phyloP scores from a whole-genome alignment of 2,113 vertebrate genomes.

The Triplophysa siluroides region DNA sequence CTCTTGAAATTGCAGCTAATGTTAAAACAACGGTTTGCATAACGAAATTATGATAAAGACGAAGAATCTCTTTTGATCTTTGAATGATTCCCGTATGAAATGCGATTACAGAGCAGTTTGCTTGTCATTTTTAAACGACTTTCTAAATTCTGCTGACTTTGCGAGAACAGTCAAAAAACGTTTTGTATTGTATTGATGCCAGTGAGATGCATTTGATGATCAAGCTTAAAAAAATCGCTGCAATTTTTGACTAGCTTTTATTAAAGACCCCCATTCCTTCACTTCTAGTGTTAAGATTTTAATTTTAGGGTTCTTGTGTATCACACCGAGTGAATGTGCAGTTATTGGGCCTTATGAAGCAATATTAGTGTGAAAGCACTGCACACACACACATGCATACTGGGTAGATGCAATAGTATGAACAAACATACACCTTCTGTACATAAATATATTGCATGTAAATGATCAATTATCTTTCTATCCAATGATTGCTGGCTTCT shows the following conservation, averaged over 20 bases:
- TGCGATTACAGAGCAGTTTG: neutral
- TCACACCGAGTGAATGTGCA: neutral
- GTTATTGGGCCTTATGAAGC: slow-evolving; percentile 24
- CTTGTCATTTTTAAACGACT: slow-evolving; percentile 1
- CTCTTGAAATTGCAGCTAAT: slow-evolving; percentile 53
- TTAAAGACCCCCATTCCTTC: neutral
- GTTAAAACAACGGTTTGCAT: slow-evolving; percentile 51
- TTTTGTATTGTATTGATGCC: slow-evolving; percentile 3
- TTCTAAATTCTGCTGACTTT: neutral
- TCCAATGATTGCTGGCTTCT: slow-evolving; percentile 57
- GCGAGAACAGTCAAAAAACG: neutral
- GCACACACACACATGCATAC: neutral
- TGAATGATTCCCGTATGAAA: neutral
- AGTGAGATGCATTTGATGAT: neutral
- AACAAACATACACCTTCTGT: slow-evolving; percentile 45
- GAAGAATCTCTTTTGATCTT: neutral
- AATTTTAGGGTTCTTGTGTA: neutral
- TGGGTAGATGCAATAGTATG: slow-evolving; percentile 7
- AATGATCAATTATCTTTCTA: slow-evolving; percentile 45
- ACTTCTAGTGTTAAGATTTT: neutral
- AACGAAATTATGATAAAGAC: slow-evolving; percentile 27
- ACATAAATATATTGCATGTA: slow-evolving; percentile 69
- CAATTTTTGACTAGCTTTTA: neutral
- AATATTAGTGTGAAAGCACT: slow-evolving; percentile 16
- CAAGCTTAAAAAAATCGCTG: neutral